Evolutionary conservation across 2,113 vertebrate genomes (phyloP), one percentile per base, ranked within the genome.

Genomic region (Pipra filicauda): DNA sequence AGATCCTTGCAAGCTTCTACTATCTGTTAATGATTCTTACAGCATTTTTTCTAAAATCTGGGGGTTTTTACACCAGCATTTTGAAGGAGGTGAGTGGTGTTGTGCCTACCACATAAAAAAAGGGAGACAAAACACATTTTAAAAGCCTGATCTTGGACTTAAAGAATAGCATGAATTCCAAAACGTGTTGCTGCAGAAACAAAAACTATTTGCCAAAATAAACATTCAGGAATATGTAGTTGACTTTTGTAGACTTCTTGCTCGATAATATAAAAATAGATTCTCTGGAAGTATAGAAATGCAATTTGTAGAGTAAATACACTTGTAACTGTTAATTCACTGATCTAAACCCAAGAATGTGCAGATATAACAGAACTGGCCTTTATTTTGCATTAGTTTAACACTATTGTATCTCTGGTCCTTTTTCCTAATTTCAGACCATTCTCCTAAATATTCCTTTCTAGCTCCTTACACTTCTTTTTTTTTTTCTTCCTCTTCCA

Each of bases 401-500:
- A 21, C 11, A 12, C 26, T 19, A 28, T 13, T 64, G 1, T 35
- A n/a, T 48, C 61, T 93, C 27, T 80, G 37, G 4, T 84, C 4
- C 27, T 86, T 91, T 70, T 44, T 39, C 44, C 54, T 83, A 8
- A 59, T 61, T 76, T 77, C 48, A 67, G 23, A 30, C 14, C 1
- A 5, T 58, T 91, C 91, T 41, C n/a, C 6, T 75, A 46, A 59
- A 67, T 71, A 62, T 1, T 69, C 4, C 65, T 66, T 79, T 59
- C 21, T 57, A 66, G 22, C 24, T 70, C 27, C 41, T 52, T 75
- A 9, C 4, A 15, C 5, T 19, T 37, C 7, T 37, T 35, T 43
- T 30, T 65, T 43, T 7, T 15, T 8, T 12, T 3, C 9, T 30
- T 15, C 24, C 8, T 1, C 2, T 7, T 8, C 7, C 7, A 1